Percentiles rank a stretch among this genome's conserved stretches.
Evolutionary conservation across 2,113 vertebrate species (phyloP).

Genomic region (Chitala chitala): DNA sequence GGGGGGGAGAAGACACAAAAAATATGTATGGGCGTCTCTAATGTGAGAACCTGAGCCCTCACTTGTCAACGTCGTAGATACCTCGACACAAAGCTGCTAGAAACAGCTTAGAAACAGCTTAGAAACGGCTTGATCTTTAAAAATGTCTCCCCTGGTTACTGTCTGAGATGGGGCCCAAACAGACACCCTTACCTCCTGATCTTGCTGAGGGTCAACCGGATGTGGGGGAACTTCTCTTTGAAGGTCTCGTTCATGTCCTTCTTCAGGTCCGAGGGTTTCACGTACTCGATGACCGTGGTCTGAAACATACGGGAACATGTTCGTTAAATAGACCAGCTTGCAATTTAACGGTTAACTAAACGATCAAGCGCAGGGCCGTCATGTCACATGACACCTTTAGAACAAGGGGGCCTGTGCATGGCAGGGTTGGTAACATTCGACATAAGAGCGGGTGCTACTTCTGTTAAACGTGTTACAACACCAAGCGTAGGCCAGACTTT

Average conservation of each 20-base stretch:
- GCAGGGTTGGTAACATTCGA: neutral
- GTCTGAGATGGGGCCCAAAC: neutral
- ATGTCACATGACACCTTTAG: neutral
- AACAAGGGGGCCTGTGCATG: neutral
- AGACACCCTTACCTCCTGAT: conserved; percentile 78
- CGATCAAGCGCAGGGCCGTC: neutral
- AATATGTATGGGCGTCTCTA: too few species aligned
- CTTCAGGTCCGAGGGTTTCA: conserved; percentile 98
- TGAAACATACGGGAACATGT: conserved; percentile 52
- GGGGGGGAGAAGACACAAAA: neutral
- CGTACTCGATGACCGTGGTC: conserved; percentile 96
- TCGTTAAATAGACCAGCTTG: neutral
- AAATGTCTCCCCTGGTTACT: neutral
- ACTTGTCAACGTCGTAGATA: too few species aligned
- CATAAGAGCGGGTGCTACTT: neutral
- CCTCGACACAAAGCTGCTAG: too few species aligned
- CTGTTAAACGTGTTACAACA: neutral
- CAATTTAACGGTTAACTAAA: neutral
- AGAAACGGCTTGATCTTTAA: too few species aligned
- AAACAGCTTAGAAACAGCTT: too few species aligned
- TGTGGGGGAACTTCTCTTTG: conserved; percentile 96
- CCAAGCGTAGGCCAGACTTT: neutral
- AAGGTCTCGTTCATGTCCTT: conserved; percentile 99
- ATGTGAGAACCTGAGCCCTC: too few species aligned
- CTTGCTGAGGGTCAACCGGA: conserved; percentile 94